These are phyloP conservation scores for Lethrus apterus DNA, from an alignment of 1,140 invertebrate species.

Conservation along the genomic window DNA sequence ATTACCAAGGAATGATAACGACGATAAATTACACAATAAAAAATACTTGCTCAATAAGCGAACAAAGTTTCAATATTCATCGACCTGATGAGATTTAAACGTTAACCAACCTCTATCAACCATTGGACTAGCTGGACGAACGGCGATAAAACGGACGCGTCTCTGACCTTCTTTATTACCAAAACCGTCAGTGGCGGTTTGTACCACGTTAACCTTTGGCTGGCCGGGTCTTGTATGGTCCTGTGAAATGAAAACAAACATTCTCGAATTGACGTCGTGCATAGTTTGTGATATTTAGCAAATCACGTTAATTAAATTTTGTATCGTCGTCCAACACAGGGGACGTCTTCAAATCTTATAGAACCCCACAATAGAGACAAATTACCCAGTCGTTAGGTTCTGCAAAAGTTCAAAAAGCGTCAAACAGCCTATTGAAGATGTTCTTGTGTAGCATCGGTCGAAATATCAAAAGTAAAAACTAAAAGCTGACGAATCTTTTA, in stretches of 20 bases:
- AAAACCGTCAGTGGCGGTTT: slow-evolving; percentile 90
- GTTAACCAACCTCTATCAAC: slow-evolving; percentile 75
- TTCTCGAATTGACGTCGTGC: neutral
- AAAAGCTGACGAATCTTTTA: too few relatives aligned
- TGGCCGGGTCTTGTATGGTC: slow-evolving; percentile 95
- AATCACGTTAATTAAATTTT: too few relatives aligned
- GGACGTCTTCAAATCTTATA: neutral
- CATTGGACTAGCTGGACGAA: slow-evolving; percentile 92
- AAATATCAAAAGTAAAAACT: too few relatives aligned
- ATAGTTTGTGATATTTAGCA: neutral
- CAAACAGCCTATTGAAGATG: too few relatives aligned
- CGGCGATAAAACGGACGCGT: slow-evolving; percentile 77
- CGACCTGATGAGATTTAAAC: too few relatives aligned
- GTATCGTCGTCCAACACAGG: too few relatives aligned
- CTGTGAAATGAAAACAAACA: slow-evolving; percentile 54
- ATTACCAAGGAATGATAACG: too few relatives aligned
- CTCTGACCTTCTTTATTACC: slow-evolving; percentile 93
- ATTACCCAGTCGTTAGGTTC: neutral
- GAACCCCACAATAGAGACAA: neutral
- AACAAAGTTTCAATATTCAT: too few relatives aligned
- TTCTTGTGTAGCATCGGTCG: too few relatives aligned
- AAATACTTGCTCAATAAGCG: too few relatives aligned
- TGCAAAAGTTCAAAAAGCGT: too few relatives aligned
- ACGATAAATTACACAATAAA: too few relatives aligned
- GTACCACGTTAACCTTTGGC: slow-evolving; percentile 92